These are phyloP conservation scores for Ophion costatus DNA, from an alignment of 2,888 invertebrate species.

Conservation along the genomic window DNA sequence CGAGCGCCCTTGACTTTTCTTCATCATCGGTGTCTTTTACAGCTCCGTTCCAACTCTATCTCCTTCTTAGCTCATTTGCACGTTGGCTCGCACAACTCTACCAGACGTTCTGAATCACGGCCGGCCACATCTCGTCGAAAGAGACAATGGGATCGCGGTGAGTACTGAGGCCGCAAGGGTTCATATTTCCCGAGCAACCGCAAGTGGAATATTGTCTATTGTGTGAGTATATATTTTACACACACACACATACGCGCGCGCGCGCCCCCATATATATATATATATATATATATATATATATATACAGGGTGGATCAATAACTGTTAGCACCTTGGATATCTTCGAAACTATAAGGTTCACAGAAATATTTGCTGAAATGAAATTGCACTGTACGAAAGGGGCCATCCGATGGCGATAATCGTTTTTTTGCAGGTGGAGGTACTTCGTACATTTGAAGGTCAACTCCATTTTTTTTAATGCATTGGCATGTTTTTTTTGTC, in stretches of 20 bases:
- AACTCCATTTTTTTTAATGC: too few species aligned
- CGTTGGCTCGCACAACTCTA: conserved; percentile 50
- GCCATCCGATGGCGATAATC: too few species aligned
- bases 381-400: too few species aligned
- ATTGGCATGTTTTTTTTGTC: too few species aligned
- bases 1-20: not conserved
- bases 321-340: too few species aligned
- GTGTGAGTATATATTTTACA: not conserved
- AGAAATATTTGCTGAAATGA: too few species aligned
- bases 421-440: too few species aligned
- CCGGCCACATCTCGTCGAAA: conserved; percentile 41
- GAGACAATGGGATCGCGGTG: conserved; percentile 53
- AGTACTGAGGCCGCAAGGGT: conserved; percentile 45
- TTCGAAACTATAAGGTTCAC: too few species aligned
- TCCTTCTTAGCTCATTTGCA: conserved; percentile 58
- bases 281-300: conserved; percentile 2
- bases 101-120: conserved; percentile 47
- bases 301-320: too few species aligned
- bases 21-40: conserved; percentile 7
- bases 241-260: not conserved
- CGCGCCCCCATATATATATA: conserved; percentile 6
- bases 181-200: conserved; percentile 41
- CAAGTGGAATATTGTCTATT: conserved; percentile 53
- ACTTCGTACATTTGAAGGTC: too few species aligned
- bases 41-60: conserved; percentile 22